Base-by-base conservation (phyloP, 2,888 invertebrate genomes). In the Nezara viridula region DNA sequence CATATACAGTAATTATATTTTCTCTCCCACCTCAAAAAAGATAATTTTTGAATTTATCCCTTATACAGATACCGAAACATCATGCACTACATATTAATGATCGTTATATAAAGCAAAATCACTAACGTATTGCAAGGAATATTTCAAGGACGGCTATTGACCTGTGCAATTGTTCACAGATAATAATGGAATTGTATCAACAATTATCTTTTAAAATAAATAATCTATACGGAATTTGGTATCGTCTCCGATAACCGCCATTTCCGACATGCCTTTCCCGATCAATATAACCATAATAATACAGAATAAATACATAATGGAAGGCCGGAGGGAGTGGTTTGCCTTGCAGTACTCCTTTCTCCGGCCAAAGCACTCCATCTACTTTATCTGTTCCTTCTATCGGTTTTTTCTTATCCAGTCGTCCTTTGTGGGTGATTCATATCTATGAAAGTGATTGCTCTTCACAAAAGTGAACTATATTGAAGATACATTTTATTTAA, bases 321-420 rank as follows among this genome's bases (percentile, higher is more conserved):
- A 73, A 73, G 66, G 66, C 19, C 21, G 66, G 66, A 73, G 66
- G 66, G 16, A 73, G 66, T 21, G 66, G 66, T 73, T 73, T 37
- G 37, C 66, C 66, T 73, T 73, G 66, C 66, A 73, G 21, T 73
- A 73, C 32, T 37, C 66, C 66, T 73, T 73, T 73, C 66, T 73
- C 66, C 66, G 66, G 66, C 32, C 66, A 73, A 73, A 73, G 66
- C 66, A 37, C 66, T 37, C 66, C 19, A 37, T 73, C 66, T 73
- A 37, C 7, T 73, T 73, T 73, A 73, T 73, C 66, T 19, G 66
- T 73, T 73, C 66, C 37, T 37, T 73, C 19, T 73, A 73, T 73
- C 66, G 32, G 6, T 60, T n/a, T 60, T 52, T 73, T 73, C 66
- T 37, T 73, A 37, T 73, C 66, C 37, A 12, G 66, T 73, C 66